Percentiles rank a stretch among this genome's conserved stretches.
Conservation (phyloP, 1,140 invertebrate genomes). For the Amyelois transitella region DNA sequence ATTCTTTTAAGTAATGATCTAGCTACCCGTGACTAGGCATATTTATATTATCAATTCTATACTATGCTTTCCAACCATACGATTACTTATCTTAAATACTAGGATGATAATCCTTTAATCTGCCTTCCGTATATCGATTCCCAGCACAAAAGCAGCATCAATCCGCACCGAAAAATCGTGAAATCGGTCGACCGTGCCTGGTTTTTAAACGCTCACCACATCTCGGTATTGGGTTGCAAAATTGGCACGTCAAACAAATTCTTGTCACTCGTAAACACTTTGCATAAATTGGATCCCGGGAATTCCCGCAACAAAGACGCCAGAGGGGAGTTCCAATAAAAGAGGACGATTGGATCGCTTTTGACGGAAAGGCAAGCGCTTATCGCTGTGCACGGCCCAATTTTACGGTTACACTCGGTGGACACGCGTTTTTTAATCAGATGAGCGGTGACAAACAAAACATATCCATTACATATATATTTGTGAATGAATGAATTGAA, state of each 20-base stretch:
- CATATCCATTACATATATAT: too few relatives aligned
- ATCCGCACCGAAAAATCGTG: constrained; percentile 18
- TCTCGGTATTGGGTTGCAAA: constrained; percentile 29
- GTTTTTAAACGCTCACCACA: constrained; percentile 26
- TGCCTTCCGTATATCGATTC: not conserved
- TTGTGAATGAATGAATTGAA: too few relatives aligned
- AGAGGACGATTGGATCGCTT: constrained; percentile 52
- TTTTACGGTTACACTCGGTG: not conserved
- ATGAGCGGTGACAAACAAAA: too few relatives aligned
- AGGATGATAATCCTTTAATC: too few relatives aligned
- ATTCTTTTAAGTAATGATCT: too few relatives aligned
- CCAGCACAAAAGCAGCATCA: not conserved
- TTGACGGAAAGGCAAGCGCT: constrained; percentile 40
- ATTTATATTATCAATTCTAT: too few relatives aligned
- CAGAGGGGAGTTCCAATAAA: constrained; percentile 51
- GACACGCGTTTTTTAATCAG: not conserved
- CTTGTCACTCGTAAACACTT: constrained; percentile 56
- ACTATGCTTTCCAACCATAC: too few relatives aligned
- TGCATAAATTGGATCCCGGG: constrained; percentile 51
- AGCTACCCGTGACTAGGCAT: too few relatives aligned
- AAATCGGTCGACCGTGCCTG: constrained; percentile 24
- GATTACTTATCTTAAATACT: too few relatives aligned
- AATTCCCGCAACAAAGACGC: constrained; percentile 52
- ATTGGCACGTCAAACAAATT: constrained; percentile 53
- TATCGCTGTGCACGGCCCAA: constrained; percentile 14